Conservation (phyloP, 2,888 invertebrate species). For the Spilosoma lubricipeda region DNA sequence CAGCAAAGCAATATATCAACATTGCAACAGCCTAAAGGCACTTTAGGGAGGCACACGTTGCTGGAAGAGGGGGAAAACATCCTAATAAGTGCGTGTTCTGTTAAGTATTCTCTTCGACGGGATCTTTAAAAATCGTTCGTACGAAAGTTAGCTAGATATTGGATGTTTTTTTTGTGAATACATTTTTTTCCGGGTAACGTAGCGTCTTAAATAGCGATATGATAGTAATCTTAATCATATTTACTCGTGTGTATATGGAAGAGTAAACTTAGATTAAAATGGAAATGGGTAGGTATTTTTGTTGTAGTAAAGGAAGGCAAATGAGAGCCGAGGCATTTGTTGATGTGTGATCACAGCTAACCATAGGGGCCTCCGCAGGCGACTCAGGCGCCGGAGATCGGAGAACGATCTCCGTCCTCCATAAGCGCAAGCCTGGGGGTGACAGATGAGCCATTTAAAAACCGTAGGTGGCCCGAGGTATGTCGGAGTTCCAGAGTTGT, state of each 20-base stretch:
- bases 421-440: no score
- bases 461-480: no score
- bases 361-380: no score
- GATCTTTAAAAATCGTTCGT: slow-evolving; percentile 1
- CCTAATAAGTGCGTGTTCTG: slow-evolving; percentile 26
- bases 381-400: no score
- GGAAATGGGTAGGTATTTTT: background rate
- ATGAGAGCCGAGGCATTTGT: background rate
- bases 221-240: background rate
- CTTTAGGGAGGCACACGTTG: slow-evolving; percentile 24
- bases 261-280: background rate
- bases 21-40: slow-evolving; percentile 33
- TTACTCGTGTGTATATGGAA: background rate
- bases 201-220: background rate
- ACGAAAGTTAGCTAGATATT: background rate
- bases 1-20: slow-evolving; percentile 40
- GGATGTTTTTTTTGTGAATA: background rate
- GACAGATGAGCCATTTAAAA: no score
- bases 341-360: background rate
- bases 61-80: slow-evolving; percentile 2
- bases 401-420: no score
- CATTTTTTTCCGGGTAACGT: background rate
- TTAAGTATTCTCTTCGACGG: slow-evolving; percentile 25
- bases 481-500: no score
- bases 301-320: background rate